Evolutionary conservation across 2,113 vertebrate species (phyloP), one percentile per base, ranked within the genome.

Genomic region (Synodontis membranacea): DNA sequence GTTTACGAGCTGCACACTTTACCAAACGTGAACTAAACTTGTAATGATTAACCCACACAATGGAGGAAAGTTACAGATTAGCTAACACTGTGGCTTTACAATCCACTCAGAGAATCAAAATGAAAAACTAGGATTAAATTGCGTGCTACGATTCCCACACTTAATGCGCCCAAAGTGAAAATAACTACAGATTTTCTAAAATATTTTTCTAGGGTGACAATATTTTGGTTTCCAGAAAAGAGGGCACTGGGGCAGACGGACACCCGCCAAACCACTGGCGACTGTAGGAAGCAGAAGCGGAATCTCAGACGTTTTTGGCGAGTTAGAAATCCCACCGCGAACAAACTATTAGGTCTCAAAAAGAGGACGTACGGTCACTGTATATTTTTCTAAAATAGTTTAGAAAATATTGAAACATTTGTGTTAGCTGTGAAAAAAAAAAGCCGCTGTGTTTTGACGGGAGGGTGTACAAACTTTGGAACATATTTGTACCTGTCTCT

Each of bases 11-110:
- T 12, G 23, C 42, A 28, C 70, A 28, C 39, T 74, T 46, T 42
- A 28, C 70, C 70, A 14, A 23, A 74, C 66, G 42, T 91, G 87
- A 83, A 83, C 88, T 87, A 90, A 86, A 89, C 86, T 56, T 80
- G 87, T 88, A 89, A 89, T 93, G 88, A 91, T 91, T 92, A 91
- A 93, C 91, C 62, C 85, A 80, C 4, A 56, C 80, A 56, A 48
- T 5, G 66, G 54, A 82, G 23, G 42, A 44, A 28, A 6, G 82
- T 87, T 91, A 87, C 89, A 91, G 87, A 89, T 92, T 46, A 80
- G 44, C 86, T 23, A 19, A 19, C 21, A 10, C 82, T 39, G 39
- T 34, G 25, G 44, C 21, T 28, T 44, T 48, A 25, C 10, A 56
- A 64, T 50, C 54, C 74, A 64, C 31, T 76, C 39, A 3, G 68